These are phyloP conservation scores for Empis stercorea DNA, from an alignment of 2,888 invertebrate species.

Conservation along the genomic window DNA sequence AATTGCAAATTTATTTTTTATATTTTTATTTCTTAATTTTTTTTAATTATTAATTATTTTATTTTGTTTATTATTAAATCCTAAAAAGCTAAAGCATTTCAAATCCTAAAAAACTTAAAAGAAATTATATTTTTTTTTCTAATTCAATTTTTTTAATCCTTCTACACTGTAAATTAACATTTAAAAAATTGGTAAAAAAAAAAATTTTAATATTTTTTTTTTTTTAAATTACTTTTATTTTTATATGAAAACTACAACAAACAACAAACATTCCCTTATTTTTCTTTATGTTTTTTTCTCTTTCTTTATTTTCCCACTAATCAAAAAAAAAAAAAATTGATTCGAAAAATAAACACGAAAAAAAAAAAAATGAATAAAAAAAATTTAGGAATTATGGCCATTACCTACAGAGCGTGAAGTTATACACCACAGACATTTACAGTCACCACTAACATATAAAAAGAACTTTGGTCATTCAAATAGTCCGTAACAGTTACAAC, in stretches of 20 bases:
- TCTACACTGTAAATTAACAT: too few relatives aligned
- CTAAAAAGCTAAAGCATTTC: too few relatives aligned
- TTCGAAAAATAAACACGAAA: too few relatives aligned
- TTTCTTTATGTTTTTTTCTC: background rate
- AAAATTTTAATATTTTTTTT: background rate
- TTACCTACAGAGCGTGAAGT: constrained; percentile 53
- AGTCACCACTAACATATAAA: constrained; percentile 45
- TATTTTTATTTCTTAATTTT: too few relatives aligned
- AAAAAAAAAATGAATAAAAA: background rate
- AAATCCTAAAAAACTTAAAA: too few relatives aligned
- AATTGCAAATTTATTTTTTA: too few relatives aligned
- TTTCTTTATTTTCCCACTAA: background rate
- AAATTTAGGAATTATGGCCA: constrained; percentile 42
- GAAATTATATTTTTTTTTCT: too few relatives aligned
- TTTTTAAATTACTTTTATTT: background rate
- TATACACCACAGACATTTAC: constrained; percentile 52
- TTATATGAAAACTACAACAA: too few relatives aligned
- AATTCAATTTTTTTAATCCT: too few relatives aligned
- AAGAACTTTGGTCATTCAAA: constrained; percentile 15
- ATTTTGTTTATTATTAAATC: too few relatives aligned
- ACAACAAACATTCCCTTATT: background rate
- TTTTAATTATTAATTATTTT: too few relatives aligned
- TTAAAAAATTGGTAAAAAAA: too few relatives aligned
- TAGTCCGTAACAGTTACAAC: constrained; percentile 14
- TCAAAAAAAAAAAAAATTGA: background rate